Evolutionary conservation across 2,797 vertebrate genomes (phyloP).

Genomic region (Sorex maritimensis): DNA sequence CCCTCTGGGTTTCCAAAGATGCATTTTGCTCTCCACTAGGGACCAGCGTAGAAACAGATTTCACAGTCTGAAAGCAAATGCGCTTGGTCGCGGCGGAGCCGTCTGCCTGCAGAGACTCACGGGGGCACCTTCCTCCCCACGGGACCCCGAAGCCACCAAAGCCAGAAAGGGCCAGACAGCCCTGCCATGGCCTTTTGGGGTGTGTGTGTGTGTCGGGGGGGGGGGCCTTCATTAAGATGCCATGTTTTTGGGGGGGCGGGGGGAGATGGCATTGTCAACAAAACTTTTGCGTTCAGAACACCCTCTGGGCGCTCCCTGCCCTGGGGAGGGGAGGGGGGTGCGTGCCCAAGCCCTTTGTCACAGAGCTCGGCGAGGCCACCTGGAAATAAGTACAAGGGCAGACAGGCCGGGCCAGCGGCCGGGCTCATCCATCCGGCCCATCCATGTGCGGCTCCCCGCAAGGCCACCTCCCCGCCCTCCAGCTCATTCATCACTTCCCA

Average conservation of each 20-base stretch:
- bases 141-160: not conserved
- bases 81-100: not conserved
- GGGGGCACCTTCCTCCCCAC: too few relatives aligned
- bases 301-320: not conserved
- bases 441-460: too few relatives aligned
- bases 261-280: not conserved
- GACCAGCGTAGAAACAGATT: not conserved
- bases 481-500: too few relatives aligned
- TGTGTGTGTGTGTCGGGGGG: too few relatives aligned
- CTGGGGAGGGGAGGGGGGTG: not conserved
- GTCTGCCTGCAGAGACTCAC: too few relatives aligned
- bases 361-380: too few relatives aligned
- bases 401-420: too few relatives aligned
- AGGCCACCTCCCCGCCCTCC: not conserved
- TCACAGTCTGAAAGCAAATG: not conserved
- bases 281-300: conserved; percentile 77
- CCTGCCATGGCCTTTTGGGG: not conserved
- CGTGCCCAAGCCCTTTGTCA: too few relatives aligned
- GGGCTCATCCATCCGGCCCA: too few relatives aligned
- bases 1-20: not conserved
- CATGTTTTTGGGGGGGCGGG: not conserved
- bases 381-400: too few relatives aligned
- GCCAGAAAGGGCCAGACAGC: not conserved
- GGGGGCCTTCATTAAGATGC: too few relatives aligned
- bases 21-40: not conserved